These are phyloP conservation scores for Ptilodon capucinus DNA, from an alignment of 2,888 invertebrate genomes.

Conservation along the genomic window DNA sequence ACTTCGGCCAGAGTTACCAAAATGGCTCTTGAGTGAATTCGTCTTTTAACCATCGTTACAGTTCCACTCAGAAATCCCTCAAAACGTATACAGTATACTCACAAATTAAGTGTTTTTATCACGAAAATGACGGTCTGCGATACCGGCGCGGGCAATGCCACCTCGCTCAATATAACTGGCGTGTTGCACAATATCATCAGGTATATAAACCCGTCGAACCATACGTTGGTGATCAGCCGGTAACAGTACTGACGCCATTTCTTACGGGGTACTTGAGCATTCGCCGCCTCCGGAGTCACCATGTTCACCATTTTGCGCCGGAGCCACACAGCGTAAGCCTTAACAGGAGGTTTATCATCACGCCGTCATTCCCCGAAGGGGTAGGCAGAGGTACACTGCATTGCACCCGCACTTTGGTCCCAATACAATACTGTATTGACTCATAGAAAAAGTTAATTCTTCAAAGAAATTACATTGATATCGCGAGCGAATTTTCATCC, in stretches of 20 bases:
- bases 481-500: too few relatives aligned
- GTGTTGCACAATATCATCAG: conserved; percentile 68
- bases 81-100: conserved; percentile 35
- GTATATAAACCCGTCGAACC: conserved; percentile 75
- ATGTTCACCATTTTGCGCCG: conserved; percentile 66
- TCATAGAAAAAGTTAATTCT: too few relatives aligned
- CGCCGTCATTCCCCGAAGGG: too few relatives aligned
- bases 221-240: conserved; percentile 55
- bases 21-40: too few relatives aligned
- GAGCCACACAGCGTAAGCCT: conserved; percentile 68
- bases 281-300: conserved; percentile 57
- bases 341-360: background rate
- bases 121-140: conserved; percentile 26
- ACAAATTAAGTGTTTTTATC: conserved; percentile 69
- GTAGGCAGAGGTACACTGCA: too few relatives aligned
- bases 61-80: background rate
- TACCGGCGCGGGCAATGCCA: conserved; percentile 48
- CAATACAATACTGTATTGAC: too few relatives aligned
- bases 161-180: conserved; percentile 69
- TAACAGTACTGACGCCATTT: conserved; percentile 63
- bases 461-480: too few relatives aligned
- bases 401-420: too few relatives aligned
- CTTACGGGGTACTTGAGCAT: conserved; percentile 56
- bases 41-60: too few relatives aligned
- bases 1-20: too few relatives aligned